Evolutionary conservation across 2,113 vertebrate genomes (phyloP).

Genomic region (Tragelaphus scriptus): DNA sequence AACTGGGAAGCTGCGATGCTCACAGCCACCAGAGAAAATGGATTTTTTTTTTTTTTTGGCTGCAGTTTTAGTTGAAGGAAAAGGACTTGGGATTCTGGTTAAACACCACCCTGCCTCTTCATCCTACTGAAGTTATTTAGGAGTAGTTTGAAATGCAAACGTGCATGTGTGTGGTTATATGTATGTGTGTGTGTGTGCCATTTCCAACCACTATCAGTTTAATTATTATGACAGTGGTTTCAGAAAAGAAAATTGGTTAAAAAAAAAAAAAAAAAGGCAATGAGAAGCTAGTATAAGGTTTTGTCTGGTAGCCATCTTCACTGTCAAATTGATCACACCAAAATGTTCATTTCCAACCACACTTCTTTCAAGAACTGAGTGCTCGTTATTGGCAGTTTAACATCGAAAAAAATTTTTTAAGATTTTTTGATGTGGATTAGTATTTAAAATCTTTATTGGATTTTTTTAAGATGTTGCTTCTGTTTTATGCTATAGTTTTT

Average conservation of each 20-base stretch:
- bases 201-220: background rate
- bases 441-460: background rate
- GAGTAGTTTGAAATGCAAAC: background rate
- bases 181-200: background rate
- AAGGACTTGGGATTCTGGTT: background rate
- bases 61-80: background rate
- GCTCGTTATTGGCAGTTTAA: background rate
- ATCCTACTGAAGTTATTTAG: background rate
- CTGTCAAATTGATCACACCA: background rate
- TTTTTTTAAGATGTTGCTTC: background rate
- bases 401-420: background rate
- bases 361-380: background rate
- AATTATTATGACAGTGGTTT: background rate
- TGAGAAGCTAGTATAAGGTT: background rate
- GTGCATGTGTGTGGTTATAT: background rate
- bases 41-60: background rate
- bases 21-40: background rate
- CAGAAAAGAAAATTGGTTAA: background rate
- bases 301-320: background rate
- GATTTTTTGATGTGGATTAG: background rate
- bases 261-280: background rate
- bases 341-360: background rate
- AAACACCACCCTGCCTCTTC: background rate
- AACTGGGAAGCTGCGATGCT: background rate
- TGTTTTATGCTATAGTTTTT: background rate